These are phyloP conservation scores for Merops nubicus DNA, from an alignment of 2,113 vertebrate genomes.

Conservation along the genomic window DNA sequence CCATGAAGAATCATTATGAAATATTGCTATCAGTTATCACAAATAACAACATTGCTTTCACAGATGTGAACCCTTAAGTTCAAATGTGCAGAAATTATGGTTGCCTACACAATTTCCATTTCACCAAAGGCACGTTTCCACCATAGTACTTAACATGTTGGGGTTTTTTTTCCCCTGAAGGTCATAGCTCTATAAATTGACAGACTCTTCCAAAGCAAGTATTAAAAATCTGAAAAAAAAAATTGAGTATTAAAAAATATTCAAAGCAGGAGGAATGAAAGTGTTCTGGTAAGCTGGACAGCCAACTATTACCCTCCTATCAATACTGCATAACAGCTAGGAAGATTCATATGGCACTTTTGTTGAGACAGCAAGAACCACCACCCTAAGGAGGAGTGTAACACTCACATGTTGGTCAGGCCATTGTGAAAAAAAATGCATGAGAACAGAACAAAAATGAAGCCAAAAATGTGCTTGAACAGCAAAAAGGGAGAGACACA, in stretches of 20 bases:
- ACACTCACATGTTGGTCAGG: background rate
- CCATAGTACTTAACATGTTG: background rate
- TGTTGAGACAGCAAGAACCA: background rate
- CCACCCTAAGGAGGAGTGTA: background rate
- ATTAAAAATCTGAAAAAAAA: background rate
- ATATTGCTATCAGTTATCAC: background rate
- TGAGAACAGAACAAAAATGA: background rate
- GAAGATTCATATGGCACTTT: background rate
- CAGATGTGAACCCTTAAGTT: background rate
- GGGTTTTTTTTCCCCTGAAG: background rate
- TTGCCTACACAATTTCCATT: background rate
- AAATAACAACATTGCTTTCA: background rate
- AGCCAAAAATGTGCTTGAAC: conserved; percentile 13
- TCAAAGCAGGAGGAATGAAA: background rate
- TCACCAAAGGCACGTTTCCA: background rate
- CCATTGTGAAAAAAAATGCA: background rate
- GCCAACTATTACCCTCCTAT: background rate
- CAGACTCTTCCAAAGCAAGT: background rate
- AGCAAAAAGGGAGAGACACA: background rate
- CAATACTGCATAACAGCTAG: background rate
- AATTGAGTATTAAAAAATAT: background rate
- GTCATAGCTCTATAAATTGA: background rate
- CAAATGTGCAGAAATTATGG: background rate
- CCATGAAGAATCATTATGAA: background rate
- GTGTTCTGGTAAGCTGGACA: background rate